Conservation (phyloP, 2,888 invertebrate genomes). For the Biston betularia region DNA sequence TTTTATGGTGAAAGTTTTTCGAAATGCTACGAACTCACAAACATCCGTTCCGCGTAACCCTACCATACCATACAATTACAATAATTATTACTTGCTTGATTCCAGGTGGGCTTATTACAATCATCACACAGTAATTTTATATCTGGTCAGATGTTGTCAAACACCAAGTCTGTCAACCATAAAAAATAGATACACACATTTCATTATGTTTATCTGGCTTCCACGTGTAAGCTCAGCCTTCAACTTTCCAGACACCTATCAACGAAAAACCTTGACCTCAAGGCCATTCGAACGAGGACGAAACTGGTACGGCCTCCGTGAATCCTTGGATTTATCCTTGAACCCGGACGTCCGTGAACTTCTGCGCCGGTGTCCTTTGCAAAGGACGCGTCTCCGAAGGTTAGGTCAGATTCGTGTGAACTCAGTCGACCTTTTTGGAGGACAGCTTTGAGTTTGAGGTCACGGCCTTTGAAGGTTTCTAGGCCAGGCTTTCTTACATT, state of each 20-base stretch:
- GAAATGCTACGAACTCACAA: too few relatives aligned
- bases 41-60: too few relatives aligned
- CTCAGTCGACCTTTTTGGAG: slow-evolving; percentile 20
- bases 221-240: slow-evolving; percentile 20
- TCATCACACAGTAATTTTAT: too few relatives aligned
- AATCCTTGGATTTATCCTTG: slow-evolving; percentile 12
- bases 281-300: slow-evolving; percentile 4
- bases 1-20: too few relatives aligned
- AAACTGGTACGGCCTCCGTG: not conserved
- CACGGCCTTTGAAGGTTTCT: slow-evolving; percentile 8
- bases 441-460: slow-evolving; percentile 5
- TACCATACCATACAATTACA: too few relatives aligned
- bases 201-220: not conserved
- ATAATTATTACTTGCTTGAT: too few relatives aligned
- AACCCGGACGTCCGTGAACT: slow-evolving; percentile 22
- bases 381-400: slow-evolving; percentile 20
- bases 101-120: too few relatives aligned
- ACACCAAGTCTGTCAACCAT: not conserved
- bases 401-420: slow-evolving; percentile 17
- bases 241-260: not conserved
- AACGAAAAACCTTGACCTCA: slow-evolving; percentile 20
- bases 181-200: not conserved
- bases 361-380: slow-evolving; percentile 22
- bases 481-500: not conserved
- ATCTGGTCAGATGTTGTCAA: too few relatives aligned